A percentile compares a stretch with the other conserved stretches of the same genome.
phyloP scores from a whole-genome alignment of 2,113 vertebrate genomes.

The Probosciger aterrimus region DNA sequence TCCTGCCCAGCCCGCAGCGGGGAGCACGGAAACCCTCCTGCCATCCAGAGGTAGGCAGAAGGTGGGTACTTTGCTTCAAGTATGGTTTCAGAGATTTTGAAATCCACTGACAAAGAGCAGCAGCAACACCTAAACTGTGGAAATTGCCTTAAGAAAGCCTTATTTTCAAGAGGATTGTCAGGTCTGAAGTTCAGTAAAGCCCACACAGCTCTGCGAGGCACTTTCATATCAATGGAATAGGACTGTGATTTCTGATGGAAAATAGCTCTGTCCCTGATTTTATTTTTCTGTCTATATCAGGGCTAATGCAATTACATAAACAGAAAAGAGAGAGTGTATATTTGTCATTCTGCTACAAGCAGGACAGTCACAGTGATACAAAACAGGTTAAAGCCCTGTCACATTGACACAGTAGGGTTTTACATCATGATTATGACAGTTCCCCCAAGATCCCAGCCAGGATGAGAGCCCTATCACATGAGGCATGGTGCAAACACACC shows the following conservation, averaged over 20 bases:
- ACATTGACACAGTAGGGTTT: background rate
- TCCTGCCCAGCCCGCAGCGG: background rate
- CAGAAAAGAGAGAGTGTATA: background rate
- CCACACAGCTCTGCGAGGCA: background rate
- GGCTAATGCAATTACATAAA: background rate
- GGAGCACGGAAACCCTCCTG: background rate
- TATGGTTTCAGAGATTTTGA: background rate
- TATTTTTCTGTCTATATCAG: background rate
- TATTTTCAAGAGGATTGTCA: background rate
- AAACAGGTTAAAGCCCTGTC: background rate
- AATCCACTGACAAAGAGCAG: fast-evolving
- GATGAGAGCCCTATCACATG: background rate
- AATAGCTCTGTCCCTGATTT: background rate
- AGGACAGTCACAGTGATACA: background rate
- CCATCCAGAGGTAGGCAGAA: background rate
- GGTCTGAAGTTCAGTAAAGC: background rate
- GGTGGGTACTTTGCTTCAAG: background rate
- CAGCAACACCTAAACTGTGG: background rate
- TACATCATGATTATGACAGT: background rate
- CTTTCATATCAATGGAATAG: background rate
- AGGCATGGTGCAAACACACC: background rate
- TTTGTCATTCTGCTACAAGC: background rate
- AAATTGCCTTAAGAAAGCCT: background rate
- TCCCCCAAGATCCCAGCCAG: background rate
- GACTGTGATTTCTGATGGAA: background rate